Evolutionary conservation across 92 coral and sea anemone species (phyloP).

Genomic region (Porites cylindrica): DNA sequence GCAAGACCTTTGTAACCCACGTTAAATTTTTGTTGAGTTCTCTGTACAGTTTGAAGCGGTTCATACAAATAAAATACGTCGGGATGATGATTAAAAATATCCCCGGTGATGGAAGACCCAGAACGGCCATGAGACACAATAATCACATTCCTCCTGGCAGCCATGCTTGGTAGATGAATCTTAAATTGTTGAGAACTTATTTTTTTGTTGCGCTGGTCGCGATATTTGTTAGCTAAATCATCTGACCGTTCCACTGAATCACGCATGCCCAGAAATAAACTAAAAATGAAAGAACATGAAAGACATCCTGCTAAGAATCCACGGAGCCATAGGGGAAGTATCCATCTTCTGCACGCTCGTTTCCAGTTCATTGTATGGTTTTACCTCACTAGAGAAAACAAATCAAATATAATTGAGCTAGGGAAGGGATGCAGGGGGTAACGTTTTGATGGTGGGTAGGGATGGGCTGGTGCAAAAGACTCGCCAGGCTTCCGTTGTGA

Average conservation of each 20-base stretch:
- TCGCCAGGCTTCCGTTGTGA: no score
- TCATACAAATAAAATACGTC: constrained; percentile 52
- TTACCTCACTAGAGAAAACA: no score
- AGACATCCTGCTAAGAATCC: not conserved
- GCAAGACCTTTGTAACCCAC: constrained; percentile 11
- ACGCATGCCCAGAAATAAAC: constrained; percentile 9
- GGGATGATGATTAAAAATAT: constrained; percentile 50
- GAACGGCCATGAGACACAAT: constrained; percentile 33
- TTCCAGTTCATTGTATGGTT: not conserved
- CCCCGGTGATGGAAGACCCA: constrained; percentile 34
- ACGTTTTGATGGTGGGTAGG: no score
- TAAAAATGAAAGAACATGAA: constrained; percentile 8
- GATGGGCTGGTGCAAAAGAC: no score
- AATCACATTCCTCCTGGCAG: constrained; percentile 6
- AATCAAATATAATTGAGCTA: no score
- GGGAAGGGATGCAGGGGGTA: no score
- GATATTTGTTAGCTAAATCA: not conserved
- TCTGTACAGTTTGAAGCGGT: constrained; percentile 48
- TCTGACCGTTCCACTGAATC: not conserved
- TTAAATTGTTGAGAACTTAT: no score
- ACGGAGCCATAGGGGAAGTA: not conserved
- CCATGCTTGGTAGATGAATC: not conserved
- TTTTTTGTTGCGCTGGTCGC: not conserved
- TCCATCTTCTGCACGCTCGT: not conserved
- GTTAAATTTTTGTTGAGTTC: not conserved